Conservation (phyloP, 2,888 invertebrate genomes). For the Agrilus cyanescens region DNA sequence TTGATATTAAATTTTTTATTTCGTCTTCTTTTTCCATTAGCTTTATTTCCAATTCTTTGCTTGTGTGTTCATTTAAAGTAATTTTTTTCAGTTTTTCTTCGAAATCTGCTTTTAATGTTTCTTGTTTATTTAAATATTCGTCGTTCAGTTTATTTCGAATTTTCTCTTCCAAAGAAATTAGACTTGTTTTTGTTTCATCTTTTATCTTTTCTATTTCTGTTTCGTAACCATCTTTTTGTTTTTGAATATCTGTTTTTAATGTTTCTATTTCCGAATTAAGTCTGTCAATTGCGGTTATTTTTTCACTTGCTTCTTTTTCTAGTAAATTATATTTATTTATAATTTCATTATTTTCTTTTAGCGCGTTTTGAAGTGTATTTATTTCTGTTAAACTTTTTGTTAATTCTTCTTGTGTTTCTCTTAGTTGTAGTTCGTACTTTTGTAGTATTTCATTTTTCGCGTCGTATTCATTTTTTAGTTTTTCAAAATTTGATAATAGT, state of each 20-base stretch:
- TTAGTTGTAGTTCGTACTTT: background rate
- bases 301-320: constrained; percentile 26
- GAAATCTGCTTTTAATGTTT: constrained; percentile 22
- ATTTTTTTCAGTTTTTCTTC: constrained; percentile 22
- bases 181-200: constrained; percentile 32
- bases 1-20: constrained; percentile 28
- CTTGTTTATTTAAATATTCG: constrained; percentile 21
- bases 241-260: constrained; percentile 30
- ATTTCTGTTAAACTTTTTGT: constrained; percentile 5
- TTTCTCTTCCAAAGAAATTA: constrained; percentile 26
- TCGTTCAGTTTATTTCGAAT: constrained; percentile 22
- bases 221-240: constrained; percentile 37
- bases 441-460: constrained; percentile 5
- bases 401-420: constrained; percentile 5
- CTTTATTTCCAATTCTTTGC: constrained; percentile 38
- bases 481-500: constrained; percentile 1
- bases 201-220: constrained; percentile 38
- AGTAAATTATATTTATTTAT: constrained; percentile 10
- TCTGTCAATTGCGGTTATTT: constrained; percentile 39
- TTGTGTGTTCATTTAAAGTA: constrained; percentile 16
- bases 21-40: constrained; percentile 38
- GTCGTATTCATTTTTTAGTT: background rate
- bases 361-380: constrained; percentile 8
- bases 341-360: constrained; percentile 11
- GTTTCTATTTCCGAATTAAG: constrained; percentile 40